Base-by-base conservation (phyloP, 2,113 vertebrate species). In the Lepus timidus region DNA sequence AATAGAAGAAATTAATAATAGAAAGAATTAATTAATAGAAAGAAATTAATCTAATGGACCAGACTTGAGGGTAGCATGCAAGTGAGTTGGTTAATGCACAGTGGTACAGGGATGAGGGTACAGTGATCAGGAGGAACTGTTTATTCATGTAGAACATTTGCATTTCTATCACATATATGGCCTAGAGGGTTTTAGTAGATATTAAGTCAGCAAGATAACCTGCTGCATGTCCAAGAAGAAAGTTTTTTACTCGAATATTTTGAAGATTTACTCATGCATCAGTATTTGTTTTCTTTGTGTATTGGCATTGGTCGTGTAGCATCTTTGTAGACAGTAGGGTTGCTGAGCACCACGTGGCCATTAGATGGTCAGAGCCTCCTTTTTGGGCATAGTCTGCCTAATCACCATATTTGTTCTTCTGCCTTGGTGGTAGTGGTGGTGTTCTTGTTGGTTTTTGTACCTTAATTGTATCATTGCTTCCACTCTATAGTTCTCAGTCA, bases 131-230 rank as follows among this genome's bases (percentile, higher is more conserved):
- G 62, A 93, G 22, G 74, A 75, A 61, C 10, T 52, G 14, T 80
- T 93, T 79, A 88, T 88, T 92, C 52, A 14, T 88, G 13, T 55
- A 11, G 44, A 85, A 51, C 4, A 5, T 80, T 44, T 75, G 4
- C 11, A 19, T 90, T 93, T 94, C 22, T 81, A 0, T 62, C 16
- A 68, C 11, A 1, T 85, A 19, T 25, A 39, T 11, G 83, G 9
- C 25, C 11, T 88, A 71, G 27, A 8, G 10, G n/a, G 25, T 74
- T 92, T 92, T 87, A 9, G 78, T 90, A 93, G 49, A 5, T 76
- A 58, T 90, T 92, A 90, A 58, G 81, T 93, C 94, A 65, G n/a
- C 58, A 85, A 82, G 27, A 36, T 78, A 90, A 71, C 20, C 52
- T 16, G 52, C 36, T 81, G 73, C 33, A 17, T 81, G 13, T 90